Evolutionary conservation across 2,888 invertebrate species (phyloP), one percentile per base, ranked within the genome.

Genomic region (Merodon equestris): DNA sequence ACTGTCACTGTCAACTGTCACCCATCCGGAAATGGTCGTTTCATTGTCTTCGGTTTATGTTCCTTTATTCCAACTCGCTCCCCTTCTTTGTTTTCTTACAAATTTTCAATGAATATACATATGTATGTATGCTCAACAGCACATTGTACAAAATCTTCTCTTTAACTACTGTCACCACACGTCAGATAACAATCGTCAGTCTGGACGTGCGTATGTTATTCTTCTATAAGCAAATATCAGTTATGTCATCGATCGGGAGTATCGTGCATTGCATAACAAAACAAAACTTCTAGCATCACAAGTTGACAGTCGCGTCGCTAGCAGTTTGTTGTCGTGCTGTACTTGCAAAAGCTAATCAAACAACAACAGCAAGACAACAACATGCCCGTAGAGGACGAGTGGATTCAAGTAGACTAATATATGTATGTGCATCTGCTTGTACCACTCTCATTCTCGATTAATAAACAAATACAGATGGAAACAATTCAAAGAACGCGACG

Each of bases 261-360:
- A 60, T 44, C 38, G 60, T 76, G 71, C 27, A 44, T 76, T 76
- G 64, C 71, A 76, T 76, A 76, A 76, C 42, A 56, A 61, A 50
- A 56, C 36, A 7, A 36, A 40, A 27, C 27, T 40, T 40, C 40
- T 40, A 66, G 17, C 72, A 64, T 73, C 72, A 66, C 19, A 50
- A 10, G 53, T 73, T 73, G 72, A 66, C 57, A 64, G n/a, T 7
- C 40, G 40, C 3, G 9, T n/a, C 40, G 9, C 12, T n/a, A n/a
- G 10, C 36, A 36, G 36, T 36, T 36, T n/a, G 40, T n/a, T 9
- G 40, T 27, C 27, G 27, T 27, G 27, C 3, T 27, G 7, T 27
- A 27, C n/a, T n/a, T n/a, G n/a, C n/a, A n/a, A n/a, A n/a, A 47
- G 44, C 27, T 19, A 54, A 61, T 54, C 54, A 71, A 71, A 71